Conservation (phyloP, 2,797 vertebrate species). For the Falco peregrinus region DNA sequence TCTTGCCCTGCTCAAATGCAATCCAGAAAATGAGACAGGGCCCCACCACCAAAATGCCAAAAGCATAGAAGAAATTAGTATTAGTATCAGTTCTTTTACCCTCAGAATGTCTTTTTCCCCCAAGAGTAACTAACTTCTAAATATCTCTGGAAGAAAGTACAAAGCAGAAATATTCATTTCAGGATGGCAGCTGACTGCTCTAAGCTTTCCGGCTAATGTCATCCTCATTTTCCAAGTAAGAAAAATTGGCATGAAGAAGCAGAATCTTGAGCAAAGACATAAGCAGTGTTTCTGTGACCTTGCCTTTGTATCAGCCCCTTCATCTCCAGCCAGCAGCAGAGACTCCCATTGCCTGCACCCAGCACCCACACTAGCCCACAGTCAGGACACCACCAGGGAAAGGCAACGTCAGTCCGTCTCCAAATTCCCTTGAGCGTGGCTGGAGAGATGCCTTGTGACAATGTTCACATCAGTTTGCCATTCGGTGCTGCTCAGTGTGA, state of each 20-base stretch:
- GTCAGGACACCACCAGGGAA: not conserved
- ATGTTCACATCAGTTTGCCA: not conserved
- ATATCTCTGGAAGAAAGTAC: not conserved
- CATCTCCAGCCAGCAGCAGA: not conserved
- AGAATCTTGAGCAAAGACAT: not conserved
- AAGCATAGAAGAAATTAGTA: not conserved
- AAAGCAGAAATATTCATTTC: not conserved
- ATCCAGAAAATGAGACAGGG: not conserved
- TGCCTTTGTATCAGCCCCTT: not conserved
- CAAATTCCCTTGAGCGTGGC: fast-evolving
- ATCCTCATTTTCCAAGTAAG: not conserved
- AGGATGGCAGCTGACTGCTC: not conserved
- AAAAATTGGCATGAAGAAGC: not conserved
- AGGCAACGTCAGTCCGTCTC: not conserved
- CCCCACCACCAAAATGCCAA: not conserved
- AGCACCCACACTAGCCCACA: not conserved
- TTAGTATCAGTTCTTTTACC: not conserved
- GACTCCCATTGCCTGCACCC: not conserved
- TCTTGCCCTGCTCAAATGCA: not conserved
- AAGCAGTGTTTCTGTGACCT: not conserved
- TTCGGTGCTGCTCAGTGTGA: not conserved
- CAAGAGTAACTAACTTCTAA: not conserved
- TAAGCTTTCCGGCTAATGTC: not conserved
- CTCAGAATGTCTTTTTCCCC: not conserved
- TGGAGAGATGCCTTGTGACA: not conserved